These are phyloP conservation scores for Hypomesus transpacificus DNA, from an alignment of 2,113 vertebrate species.

Conservation along the genomic window DNA sequence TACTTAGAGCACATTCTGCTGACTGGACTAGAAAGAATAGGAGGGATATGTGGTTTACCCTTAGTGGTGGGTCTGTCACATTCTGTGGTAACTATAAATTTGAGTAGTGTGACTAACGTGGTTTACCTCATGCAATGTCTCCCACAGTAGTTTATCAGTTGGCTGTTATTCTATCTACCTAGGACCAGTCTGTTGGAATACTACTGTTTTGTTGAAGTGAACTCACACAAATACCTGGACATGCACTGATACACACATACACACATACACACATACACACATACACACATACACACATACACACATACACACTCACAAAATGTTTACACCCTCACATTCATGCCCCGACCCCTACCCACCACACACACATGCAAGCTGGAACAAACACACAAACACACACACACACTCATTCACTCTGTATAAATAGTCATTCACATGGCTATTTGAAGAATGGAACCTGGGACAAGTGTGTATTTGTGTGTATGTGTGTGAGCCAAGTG, in stretches of 20 bases:
- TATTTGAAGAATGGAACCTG: not conserved
- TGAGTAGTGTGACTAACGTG: not conserved
- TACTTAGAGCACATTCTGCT: slow-evolving; percentile 14
- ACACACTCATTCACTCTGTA: not conserved
- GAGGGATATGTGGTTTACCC: slow-evolving; percentile 3
- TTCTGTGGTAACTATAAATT: slow-evolving; percentile 12
- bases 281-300: too few species aligned
- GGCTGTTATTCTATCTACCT: not conserved
- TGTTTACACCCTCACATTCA: not conserved
- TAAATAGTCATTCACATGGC: not conserved
- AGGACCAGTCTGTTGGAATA: too few species aligned
- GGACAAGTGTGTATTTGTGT: not conserved
- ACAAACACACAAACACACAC: not conserved
- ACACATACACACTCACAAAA: not conserved
- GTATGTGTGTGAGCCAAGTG: not conserved
- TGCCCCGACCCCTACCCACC: too few species aligned
- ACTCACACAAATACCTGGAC: too few species aligned
- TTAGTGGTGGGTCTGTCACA: slow-evolving; percentile 16
- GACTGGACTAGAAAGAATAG: not conserved
- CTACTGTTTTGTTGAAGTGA: too few species aligned
- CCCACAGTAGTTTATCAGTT: not conserved
- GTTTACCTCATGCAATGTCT: not conserved
- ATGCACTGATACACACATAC: not conserved
- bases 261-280: too few species aligned
- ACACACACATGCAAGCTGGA: not conserved